Conservation (phyloP, 2,888 invertebrate genomes). For the Neoascia interrupta region DNA sequence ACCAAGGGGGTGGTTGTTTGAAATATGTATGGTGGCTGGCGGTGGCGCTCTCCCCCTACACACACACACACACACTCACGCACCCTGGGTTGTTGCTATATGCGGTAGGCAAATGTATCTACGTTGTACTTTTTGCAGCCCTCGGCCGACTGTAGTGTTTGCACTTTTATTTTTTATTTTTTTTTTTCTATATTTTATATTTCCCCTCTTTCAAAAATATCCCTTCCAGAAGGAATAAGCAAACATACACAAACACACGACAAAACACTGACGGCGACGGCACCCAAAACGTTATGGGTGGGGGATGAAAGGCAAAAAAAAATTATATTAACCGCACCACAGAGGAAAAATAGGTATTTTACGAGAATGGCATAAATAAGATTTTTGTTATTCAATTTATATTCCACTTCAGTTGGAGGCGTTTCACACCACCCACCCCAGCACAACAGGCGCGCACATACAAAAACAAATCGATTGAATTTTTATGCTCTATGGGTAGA, state of each 20-base stretch:
- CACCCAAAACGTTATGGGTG: neutral
- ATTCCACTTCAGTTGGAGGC: slow-evolving; percentile 28
- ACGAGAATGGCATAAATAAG: slow-evolving; percentile 50
- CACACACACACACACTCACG: neutral
- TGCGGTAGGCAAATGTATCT: slow-evolving; percentile 46
- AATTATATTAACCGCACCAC: slow-evolving; percentile 17
- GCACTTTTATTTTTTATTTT: slow-evolving; percentile 41
- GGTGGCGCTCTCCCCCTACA: neutral
- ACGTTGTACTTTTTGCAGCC: slow-evolving; percentile 65
- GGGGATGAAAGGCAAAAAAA: slow-evolving; percentile 1
- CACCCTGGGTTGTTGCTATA: slow-evolving; percentile 6
- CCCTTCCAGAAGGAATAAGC: slow-evolving; percentile 28
- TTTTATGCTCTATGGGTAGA: slow-evolving; percentile 12
- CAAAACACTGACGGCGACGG: slow-evolving; percentile 10
- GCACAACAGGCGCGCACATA: neutral
- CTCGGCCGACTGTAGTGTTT: slow-evolving; percentile 41
- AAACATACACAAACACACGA: slow-evolving; percentile 22
- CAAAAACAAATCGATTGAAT: slow-evolving; percentile 43
- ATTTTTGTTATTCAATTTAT: slow-evolving; percentile 60
- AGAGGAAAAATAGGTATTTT: slow-evolving; percentile 24
- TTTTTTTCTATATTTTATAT: slow-evolving; percentile 20
- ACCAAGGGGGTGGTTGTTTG: slow-evolving; percentile 27
- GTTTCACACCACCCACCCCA: slow-evolving; percentile 4
- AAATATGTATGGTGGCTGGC: too few species aligned
- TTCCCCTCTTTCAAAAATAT: slow-evolving; percentile 23